These are phyloP conservation scores for Athalia circularis DNA, from an alignment of 2,888 invertebrate genomes.

Conservation along the genomic window DNA sequence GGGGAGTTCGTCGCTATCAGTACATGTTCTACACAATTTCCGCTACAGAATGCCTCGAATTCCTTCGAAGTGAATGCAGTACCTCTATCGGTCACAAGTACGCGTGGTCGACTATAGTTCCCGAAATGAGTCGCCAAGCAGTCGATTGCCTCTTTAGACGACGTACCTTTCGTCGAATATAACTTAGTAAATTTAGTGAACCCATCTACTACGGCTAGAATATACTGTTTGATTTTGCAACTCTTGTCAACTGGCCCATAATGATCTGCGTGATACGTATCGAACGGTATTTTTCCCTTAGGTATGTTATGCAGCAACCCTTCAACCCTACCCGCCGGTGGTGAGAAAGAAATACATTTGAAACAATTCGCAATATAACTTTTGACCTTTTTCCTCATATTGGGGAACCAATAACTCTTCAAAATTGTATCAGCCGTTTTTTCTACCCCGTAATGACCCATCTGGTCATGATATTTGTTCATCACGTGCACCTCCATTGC, in stretches of 20 bases:
- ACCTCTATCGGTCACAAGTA: slow-evolving; percentile 44
- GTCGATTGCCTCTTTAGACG: slow-evolving; percentile 39
- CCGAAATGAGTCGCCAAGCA: slow-evolving; percentile 37
- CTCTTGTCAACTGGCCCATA: slow-evolving; percentile 48
- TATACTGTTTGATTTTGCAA: slow-evolving; percentile 37
- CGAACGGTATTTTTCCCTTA: slow-evolving; percentile 46
- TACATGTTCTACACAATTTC: background rate
- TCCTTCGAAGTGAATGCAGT: slow-evolving; percentile 47
- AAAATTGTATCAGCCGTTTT: background rate
- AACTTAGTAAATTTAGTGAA: slow-evolving; percentile 52
- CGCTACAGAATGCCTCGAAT: slow-evolving; percentile 19
- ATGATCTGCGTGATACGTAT: slow-evolving; percentile 51
- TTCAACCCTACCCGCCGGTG: slow-evolving; percentile 41
- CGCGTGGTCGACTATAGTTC: slow-evolving; percentile 47
- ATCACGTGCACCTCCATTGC: background rate
- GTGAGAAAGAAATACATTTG: background rate
- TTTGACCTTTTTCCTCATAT: background rate
- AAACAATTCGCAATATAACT: background rate
- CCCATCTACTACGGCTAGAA: slow-evolving; percentile 47
- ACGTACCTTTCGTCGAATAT: slow-evolving; percentile 46
- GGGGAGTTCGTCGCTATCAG: slow-evolving; percentile 4
- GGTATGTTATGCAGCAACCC: slow-evolving; percentile 47
- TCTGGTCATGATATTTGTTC: background rate
- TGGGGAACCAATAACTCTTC: background rate
- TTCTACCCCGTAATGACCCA: background rate